Base-by-base conservation (phyloP, 2,888 invertebrate species). In the Pandemis cinnamomeana region DNA sequence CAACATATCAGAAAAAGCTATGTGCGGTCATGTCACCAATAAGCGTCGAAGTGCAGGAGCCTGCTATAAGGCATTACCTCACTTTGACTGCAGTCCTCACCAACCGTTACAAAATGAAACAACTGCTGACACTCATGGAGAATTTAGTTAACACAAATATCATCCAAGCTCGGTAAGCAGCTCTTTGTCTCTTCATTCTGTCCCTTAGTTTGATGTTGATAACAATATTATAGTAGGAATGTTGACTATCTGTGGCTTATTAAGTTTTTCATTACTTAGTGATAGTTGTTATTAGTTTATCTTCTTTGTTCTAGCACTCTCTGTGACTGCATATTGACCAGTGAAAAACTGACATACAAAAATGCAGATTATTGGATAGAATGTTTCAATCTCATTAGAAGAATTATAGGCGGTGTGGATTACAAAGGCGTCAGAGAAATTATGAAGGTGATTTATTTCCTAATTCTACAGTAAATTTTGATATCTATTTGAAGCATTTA, bases 381-480 rank as follows among this genome's bases (percentile, higher is more conserved):
- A 88, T 96, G 97, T 84, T 99, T 99, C 87, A 95, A 95, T 79
- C 93, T 99, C 5, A 96, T 99, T 71, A 95, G 97, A 80, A 96
- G 96, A 87, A 96, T 98, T 61, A 97, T 99, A 82, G 97, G 97
- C 55, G 97, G 97, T 73, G 99, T 99, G 1, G 98, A 99, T 89
- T 99, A 99, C 87, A 99, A 99, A 93, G 99, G 98, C 15, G 98
- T 98, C 0, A 93, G 98, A 79, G 98, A 98, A 94, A 97, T 98
- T 75, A 98, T 98, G 97, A 98, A 98, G 95, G 97, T 96, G 88
- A 83, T 68, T 7, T 62, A 36, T 61, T 66, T 74, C 36, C 20
- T 51, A 0, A 67, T 64, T 66, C 36, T 67, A 36, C 27, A 36
- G 1, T 2, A 36, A 36, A 36, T 36, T 36, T 36, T 2, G 27